Percentiles rank a stretch among this genome's conserved stretches.
Evolutionary conservation across 2,797 vertebrate species (phyloP).

Genomic region (Hemibagrus guttatus): DNA sequence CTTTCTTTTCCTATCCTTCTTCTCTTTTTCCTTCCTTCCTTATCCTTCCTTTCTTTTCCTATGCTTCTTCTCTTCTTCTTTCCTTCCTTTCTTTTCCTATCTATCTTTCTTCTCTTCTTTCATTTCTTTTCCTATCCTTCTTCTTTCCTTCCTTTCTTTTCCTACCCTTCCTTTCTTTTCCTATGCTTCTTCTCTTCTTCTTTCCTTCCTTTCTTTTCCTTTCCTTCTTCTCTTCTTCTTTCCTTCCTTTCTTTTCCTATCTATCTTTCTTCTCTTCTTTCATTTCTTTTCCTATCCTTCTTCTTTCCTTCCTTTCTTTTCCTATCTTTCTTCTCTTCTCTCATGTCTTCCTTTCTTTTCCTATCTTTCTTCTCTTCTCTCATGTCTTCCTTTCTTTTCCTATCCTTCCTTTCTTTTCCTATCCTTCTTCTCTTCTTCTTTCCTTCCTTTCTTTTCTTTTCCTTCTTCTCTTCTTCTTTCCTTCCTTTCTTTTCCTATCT

Average conservation of each 20-base stretch:
- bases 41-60: not conserved
- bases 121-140: not conserved
- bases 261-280: not conserved
- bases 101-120: not conserved
- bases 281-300: rapidly evolving
- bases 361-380: not conserved
- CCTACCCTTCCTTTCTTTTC: not conserved
- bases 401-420: not conserved
- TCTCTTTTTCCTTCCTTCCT: not conserved
- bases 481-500: too few species aligned
- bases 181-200: not conserved
- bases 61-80: not conserved
- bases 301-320: not conserved
- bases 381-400: not conserved
- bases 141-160: not conserved
- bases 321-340: not conserved
- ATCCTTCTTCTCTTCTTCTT: not conserved
- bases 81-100: not conserved
- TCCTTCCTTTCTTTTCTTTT: not conserved
- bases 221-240: not conserved
- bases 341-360: not conserved
- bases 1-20: not conserved
- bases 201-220: not conserved
- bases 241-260: not conserved
- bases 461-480: not conserved